phyloP scores from a whole-genome alignment of 2,113 vertebrate species.

The Mandrillus leucophaeus region DNA sequence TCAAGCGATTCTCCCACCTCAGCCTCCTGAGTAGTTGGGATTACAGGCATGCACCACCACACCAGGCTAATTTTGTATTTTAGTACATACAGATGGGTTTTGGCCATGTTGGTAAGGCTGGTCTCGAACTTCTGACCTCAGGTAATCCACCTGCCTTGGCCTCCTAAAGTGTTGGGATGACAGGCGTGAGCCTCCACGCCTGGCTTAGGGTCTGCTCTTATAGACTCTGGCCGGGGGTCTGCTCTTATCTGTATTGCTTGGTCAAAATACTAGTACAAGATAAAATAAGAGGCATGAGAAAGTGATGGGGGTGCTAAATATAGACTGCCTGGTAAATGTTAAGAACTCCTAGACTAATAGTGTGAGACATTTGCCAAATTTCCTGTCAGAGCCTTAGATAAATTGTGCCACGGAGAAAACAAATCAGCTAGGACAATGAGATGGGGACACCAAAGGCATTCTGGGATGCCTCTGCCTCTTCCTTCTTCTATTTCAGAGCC shows the following conservation, averaged over 20 bases:
- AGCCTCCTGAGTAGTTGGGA: no score
- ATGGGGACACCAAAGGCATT: background rate
- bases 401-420: background rate
- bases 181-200: no score
- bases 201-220: background rate
- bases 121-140: no score
- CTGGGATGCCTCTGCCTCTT: background rate
- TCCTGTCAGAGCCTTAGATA: background rate
- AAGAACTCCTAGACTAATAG: background rate
- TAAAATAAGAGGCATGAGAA: background rate
- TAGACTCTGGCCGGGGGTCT: no score
- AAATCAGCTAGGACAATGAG: background rate
- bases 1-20: no score
- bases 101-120: no score
- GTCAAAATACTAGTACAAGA: background rate
- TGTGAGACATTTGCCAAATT: background rate
- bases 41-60: no score
- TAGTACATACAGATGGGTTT: no score
- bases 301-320: background rate
- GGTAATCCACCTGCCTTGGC: no score
- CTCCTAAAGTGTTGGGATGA: no score
- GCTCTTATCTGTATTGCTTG: background rate
- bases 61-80: no score
- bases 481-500: background rate
- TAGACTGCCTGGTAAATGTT: background rate